Percentiles rank a stretch among this genome's conserved stretches.
phyloP scores from a whole-genome alignment of 2,113 vertebrate species.

The Cynocephalus volans region DNA sequence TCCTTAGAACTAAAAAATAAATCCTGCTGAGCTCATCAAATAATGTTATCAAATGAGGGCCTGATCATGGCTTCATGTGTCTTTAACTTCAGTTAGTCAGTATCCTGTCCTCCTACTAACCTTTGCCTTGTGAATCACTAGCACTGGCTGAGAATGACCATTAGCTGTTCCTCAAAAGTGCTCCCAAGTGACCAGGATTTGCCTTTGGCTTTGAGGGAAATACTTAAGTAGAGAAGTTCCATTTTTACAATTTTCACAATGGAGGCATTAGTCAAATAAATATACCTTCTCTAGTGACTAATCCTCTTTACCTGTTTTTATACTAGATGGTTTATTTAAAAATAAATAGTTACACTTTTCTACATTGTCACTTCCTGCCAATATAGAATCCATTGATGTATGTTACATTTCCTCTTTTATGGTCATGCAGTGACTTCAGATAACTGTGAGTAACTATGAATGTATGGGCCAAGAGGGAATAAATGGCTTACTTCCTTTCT shows the following conservation, averaged over 20 bases:
- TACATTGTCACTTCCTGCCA: not conserved
- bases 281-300: not conserved
- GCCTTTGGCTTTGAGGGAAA: not conserved
- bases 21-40: not conserved
- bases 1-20: not conserved
- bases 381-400: not conserved
- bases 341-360: conserved; percentile 47
- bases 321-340: not conserved
- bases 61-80: not conserved
- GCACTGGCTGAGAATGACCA: not conserved
- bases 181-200: not conserved
- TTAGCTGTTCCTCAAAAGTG: conserved; percentile 7
- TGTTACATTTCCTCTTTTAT: conserved; percentile 62
- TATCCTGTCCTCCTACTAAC: not conserved
- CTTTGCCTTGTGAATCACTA: conserved; percentile 44
- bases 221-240: not conserved
- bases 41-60: not conserved
- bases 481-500: conserved; percentile 48
- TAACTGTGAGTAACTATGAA: conserved; percentile 22
- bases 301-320: not conserved
- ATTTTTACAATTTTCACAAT: conserved; percentile 13
- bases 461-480: not conserved
- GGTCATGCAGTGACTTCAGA: conserved; percentile 31
- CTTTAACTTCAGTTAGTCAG: not conserved
- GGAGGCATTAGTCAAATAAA: not conserved